A percentile compares a stretch with the other conserved stretches of the same genome.
Conservation (phyloP, 2,888 invertebrate species). For the Protodeltote pygarga region DNA sequence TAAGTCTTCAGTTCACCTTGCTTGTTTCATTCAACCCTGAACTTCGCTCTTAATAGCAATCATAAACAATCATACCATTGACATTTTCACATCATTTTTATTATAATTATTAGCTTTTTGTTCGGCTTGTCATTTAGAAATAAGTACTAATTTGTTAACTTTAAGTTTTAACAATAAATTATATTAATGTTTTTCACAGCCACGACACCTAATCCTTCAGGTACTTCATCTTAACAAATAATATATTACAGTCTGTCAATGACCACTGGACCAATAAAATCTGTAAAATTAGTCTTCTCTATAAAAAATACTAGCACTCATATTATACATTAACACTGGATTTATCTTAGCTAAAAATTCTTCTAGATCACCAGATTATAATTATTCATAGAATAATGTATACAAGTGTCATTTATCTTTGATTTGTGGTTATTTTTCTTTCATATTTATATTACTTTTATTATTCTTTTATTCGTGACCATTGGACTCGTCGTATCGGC, state of each 20-base stretch:
- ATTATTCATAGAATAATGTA: no score
- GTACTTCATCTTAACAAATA: conserved; percentile 30
- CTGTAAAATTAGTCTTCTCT: neutral
- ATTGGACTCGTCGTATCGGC: conserved; percentile 10
- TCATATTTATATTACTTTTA: neutral
- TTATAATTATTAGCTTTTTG: neutral
- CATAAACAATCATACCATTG: neutral
- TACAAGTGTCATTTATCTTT: no score
- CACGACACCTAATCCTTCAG: conserved; percentile 31
- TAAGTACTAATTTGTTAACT: conserved; percentile 16
- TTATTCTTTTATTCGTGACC: neutral
- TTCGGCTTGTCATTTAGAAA: neutral
- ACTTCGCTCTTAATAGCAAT: conserved; percentile 6
- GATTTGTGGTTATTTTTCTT: no score
- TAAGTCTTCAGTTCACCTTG: conserved; percentile 1
- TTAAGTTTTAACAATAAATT: conserved; percentile 17
- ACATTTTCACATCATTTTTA: neutral
- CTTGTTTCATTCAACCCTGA: conserved; percentile 6
- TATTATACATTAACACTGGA: neutral
- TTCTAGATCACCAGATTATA: no score
- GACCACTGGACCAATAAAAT: conserved; percentile 12
- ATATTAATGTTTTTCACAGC: conserved; percentile 45
- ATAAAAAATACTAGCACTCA: no score
- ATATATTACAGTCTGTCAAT: conserved; percentile 6
- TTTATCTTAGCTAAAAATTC: neutral